phyloP scores from a whole-genome alignment of 2,888 invertebrate species.

The Choreutis nemorana region DNA sequence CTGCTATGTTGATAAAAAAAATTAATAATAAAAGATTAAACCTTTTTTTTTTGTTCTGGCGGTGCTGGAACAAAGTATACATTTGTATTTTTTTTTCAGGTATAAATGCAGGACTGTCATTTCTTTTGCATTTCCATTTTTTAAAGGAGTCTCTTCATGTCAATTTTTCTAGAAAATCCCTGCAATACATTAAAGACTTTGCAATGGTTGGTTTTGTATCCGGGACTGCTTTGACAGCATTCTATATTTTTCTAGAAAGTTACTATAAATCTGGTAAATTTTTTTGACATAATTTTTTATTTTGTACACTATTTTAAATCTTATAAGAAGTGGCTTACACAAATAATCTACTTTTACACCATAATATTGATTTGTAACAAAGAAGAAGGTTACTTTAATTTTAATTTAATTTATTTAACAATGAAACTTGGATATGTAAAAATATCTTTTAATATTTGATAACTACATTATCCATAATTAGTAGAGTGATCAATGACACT shows the following conservation, averaged over 20 bases:
- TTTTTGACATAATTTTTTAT: conserved; percentile 4
- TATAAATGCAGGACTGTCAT: conserved; percentile 34
- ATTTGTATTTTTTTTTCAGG: conserved; percentile 22
- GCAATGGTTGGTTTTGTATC: conserved; percentile 54
- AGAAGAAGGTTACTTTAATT: too few species aligned
- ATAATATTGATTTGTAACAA: neutral
- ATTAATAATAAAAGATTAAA: neutral
- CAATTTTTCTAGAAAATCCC: conserved; percentile 54
- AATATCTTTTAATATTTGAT: neutral
- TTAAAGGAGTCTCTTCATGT: conserved; percentile 47
- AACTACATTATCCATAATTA: too few species aligned
- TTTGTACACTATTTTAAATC: neutral
- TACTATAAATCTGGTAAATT: conserved; percentile 50
- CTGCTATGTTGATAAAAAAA: conserved; percentile 2
- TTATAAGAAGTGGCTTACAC: neutral
- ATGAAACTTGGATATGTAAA: too few species aligned
- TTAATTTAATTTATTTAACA: conserved; percentile 4
- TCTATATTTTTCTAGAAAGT: conserved; percentile 48
- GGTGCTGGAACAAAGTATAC: too few species aligned
- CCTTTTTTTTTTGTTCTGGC: conserved; percentile 1
- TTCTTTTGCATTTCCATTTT: conserved; percentile 51
- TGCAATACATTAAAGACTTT: conserved; percentile 53
- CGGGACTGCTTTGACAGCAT: conserved; percentile 46
- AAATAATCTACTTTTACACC: neutral
- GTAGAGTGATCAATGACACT: too few species aligned